These are phyloP conservation scores for Harlomillsia oculata DNA, from an alignment of 1,140 invertebrate species.

Conservation along the genomic window DNA sequence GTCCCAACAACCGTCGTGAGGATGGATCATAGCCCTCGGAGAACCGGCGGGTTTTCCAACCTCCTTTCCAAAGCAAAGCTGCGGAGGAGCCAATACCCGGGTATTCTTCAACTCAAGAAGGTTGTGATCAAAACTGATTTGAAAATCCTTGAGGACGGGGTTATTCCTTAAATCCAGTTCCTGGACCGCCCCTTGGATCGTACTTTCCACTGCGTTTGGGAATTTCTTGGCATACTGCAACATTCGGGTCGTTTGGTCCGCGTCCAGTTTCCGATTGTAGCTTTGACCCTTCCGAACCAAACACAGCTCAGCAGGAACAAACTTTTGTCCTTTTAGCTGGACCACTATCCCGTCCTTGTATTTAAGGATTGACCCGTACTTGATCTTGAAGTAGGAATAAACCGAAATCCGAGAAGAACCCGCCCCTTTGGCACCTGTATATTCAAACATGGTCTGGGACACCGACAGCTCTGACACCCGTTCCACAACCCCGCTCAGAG, in stretches of 20 bases:
- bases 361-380: no score
- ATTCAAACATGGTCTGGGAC: no score
- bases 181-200: background rate
- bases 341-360: no score
- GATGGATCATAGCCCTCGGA: background rate
- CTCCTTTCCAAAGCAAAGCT: background rate
- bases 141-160: background rate
- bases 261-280: constrained; percentile 12
- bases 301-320: no score
- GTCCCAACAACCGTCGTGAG: constrained; percentile 8
- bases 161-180: background rate
- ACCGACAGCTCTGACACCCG: no score
- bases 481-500: no score
- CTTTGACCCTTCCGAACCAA: constrained; percentile 11
- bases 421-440: no score
- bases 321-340: no score
- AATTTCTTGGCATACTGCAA: background rate
- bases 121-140: background rate
- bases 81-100: background rate
- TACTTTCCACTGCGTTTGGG: background rate
- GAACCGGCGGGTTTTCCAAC: background rate
- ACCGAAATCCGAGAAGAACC: no score
- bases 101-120: background rate
- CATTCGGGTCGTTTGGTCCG: constrained; percentile 1
- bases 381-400: no score